Conservation (phyloP, 2,888 invertebrate species). For the Microctonus aethiopoides region DNA sequence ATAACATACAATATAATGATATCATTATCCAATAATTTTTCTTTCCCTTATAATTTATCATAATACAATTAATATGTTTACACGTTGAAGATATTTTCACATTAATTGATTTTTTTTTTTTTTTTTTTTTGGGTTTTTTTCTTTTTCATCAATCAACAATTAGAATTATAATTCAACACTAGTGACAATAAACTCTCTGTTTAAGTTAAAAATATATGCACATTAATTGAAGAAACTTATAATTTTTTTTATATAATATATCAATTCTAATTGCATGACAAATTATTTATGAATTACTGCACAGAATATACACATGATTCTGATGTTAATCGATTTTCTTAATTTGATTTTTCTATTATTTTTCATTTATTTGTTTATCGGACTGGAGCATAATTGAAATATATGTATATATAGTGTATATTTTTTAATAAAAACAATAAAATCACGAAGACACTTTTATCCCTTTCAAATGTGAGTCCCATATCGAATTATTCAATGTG, state of each 20-base stretch:
- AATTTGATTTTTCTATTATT: neutral
- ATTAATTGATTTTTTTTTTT: constrained; percentile 40
- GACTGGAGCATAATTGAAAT: neutral
- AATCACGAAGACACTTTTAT: neutral
- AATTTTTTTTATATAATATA: neutral
- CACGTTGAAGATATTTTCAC: constrained; percentile 49
- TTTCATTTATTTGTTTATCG: neutral
- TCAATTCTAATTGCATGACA: no score
- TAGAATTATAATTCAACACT: constrained; percentile 46
- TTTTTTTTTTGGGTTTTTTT: constrained; percentile 26
- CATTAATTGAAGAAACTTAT: neutral
- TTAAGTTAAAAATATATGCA: constrained; percentile 36
- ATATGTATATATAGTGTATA: neutral
- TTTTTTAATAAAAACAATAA: no score
- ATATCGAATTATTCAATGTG: neutral
- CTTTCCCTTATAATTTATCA: constrained; percentile 17
- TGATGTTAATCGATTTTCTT: neutral
- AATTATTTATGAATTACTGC: no score
- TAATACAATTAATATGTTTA: constrained; percentile 52
- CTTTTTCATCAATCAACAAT: constrained; percentile 46
- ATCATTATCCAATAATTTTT: constrained; percentile 45
- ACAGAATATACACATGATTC: neutral
- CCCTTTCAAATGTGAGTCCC: neutral
- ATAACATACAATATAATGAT: constrained; percentile 63
- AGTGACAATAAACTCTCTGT: constrained; percentile 55